Evolutionary conservation across 2,888 invertebrate species (phyloP).

Genomic region (Euproctis similis): DNA sequence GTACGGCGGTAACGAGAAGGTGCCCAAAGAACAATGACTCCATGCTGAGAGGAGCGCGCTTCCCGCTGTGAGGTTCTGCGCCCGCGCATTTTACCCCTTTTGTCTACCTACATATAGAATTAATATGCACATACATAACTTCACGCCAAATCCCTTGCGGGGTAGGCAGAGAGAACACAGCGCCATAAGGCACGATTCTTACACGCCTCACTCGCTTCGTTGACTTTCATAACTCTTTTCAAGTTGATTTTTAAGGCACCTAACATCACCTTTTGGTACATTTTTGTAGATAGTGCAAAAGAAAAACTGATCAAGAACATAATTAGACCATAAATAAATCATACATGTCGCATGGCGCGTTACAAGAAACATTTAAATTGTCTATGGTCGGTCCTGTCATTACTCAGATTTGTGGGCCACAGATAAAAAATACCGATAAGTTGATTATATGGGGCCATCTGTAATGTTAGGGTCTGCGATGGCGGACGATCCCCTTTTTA

Average conservation of each 20-base stretch:
- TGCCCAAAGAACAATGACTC: conserved; percentile 24
- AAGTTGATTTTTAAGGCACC: too few relatives aligned
- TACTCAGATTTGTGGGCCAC: conserved; percentile 57
- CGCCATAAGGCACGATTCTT: too few relatives aligned
- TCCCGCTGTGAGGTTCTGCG: conserved; percentile 22
- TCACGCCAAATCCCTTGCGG: too few relatives aligned
- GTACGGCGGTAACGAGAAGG: conserved; percentile 17
- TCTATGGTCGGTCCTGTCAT: conserved; percentile 44
- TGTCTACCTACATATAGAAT: too few relatives aligned
- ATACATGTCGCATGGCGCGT: conserved; percentile 31
- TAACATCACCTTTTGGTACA: too few relatives aligned
- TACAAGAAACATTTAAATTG: conserved; percentile 31
- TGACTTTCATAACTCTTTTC: too few relatives aligned
- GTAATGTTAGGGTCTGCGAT: conserved; percentile 55
- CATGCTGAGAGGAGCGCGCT: conserved; percentile 17
- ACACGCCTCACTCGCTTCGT: too few relatives aligned
- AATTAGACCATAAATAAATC: conserved; percentile 1
- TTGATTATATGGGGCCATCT: conserved; percentile 47
- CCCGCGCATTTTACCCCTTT: too few relatives aligned
- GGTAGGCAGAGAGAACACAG: too few relatives aligned
- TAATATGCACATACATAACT: too few relatives aligned
- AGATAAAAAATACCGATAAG: conserved; percentile 54
- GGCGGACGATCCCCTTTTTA: conserved; percentile 34
- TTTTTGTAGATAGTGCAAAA: too few relatives aligned
- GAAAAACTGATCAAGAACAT: too few relatives aligned